Base-by-base conservation (phyloP, 2,797 vertebrate genomes). In the Gymnothorax reevesii region DNA sequence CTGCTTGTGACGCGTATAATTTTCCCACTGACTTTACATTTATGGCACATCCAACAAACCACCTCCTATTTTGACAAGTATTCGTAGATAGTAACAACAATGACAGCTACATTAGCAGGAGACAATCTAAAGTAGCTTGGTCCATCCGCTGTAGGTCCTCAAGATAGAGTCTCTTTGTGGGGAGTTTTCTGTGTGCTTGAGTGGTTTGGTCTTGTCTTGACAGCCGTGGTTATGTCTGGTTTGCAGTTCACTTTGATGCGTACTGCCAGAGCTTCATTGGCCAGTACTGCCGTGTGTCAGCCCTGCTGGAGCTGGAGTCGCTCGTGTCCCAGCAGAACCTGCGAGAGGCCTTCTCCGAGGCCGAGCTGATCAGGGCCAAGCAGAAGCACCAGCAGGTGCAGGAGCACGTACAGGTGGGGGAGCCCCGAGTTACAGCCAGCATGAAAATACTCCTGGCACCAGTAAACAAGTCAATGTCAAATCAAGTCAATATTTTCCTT, bases 321-420 rank as follows among this genome's bases (percentile, higher is more conserved):
- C 96, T 98, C 13, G 96, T 98, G 89, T 97, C 97, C 57, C 98
- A 98, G 94, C 97, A 98, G 94, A 96, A 96, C 71, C 93, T 98
- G 85, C 92, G 97, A 55, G 97, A 98, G 88, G 97, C 97, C 6
- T 98, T 98, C 92, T 98, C 98, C 0, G 97, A 98, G 6, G 86
- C 94, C 0, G 98, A 98, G 91, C 95, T 98, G 3, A 92, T 95
- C 0, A 90, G 93, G 0, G 97, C 97, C 0, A 98, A 97, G 89
- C 97, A 97, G 95, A 97, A 96, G 91, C 97, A 98, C 87, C 97
- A 97, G 89, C 96, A 97, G 90, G 92, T 98, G 66, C 97, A 98
- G 90, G 97, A 98, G 10, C 96, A 97, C 89, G 94, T 97, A 27
- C 98, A 98, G 97, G 98, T 98, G 89, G 0, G 42, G 0, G 0